phyloP scores from a whole-genome alignment of 2,113 vertebrate species.

The Erythrolamprus reginae region DNA sequence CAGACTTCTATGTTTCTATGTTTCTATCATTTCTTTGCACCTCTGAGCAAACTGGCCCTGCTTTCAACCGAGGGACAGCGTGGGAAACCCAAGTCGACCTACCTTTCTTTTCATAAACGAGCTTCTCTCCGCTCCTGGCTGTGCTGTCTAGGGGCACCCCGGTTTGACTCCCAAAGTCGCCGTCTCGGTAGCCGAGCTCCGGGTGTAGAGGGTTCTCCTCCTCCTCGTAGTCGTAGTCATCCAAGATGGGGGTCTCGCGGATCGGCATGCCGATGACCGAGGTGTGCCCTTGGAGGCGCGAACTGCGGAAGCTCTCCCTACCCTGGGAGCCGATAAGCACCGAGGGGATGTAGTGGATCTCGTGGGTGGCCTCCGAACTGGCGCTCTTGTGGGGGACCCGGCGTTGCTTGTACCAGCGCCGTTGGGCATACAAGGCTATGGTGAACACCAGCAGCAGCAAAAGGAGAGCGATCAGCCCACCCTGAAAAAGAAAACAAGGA shows the following conservation, averaged over 20 bases:
- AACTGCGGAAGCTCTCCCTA: conserved; percentile 83
- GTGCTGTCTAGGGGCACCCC: conserved; percentile 75
- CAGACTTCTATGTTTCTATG: too few relatives aligned
- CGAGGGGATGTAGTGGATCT: conserved; percentile 98
- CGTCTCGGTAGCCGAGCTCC: conserved; percentile 73
- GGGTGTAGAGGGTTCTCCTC: conserved; percentile 76
- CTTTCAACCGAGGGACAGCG: background rate
- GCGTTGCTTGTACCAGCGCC: conserved; percentile 91
- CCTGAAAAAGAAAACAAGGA: conserved; percentile 66
- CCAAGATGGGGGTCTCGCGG: conserved; percentile 93
- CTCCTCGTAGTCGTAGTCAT: conserved; percentile 91
- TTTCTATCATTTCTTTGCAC: too few relatives aligned
- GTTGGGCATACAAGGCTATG: conserved; percentile 88
- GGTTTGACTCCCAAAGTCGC: conserved; percentile 77
- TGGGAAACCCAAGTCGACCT: background rate
- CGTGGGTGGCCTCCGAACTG: conserved; percentile 94
- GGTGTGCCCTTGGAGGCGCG: conserved; percentile 82
- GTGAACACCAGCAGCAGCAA: conserved; percentile 92
- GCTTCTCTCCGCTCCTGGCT: conserved; percentile 74
- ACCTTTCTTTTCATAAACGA: conserved; percentile 88
- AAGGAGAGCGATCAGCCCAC: conserved; percentile 90
- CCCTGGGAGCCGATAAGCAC: conserved; percentile 90
- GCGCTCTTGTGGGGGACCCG: conserved; percentile 94
- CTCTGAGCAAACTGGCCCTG: too few relatives aligned
- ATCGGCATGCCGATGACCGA: conserved; percentile 94